These are phyloP conservation scores for Ictalurus punctatus DNA, from an alignment of 2,113 vertebrate species.

Conservation along the genomic window DNA sequence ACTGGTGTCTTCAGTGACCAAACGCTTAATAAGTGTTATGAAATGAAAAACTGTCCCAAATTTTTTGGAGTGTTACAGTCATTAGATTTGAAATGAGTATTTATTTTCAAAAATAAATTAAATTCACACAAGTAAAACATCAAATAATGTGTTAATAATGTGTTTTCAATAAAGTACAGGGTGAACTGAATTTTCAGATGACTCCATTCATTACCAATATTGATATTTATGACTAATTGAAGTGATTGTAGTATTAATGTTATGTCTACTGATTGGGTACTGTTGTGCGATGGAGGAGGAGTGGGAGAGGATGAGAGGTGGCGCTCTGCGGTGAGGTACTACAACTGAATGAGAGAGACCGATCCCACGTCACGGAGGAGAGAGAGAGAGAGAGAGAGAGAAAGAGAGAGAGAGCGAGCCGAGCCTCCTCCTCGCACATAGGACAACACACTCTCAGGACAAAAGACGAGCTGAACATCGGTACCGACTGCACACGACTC, in stretches of 20 bases:
- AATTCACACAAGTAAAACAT: too few relatives aligned
- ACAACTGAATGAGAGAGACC: slow-evolving; percentile 78
- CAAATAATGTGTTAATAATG: too few relatives aligned
- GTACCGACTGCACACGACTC: slow-evolving; percentile 17
- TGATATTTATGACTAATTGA: not conserved
- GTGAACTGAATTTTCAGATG: too few relatives aligned
- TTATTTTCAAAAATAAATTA: too few relatives aligned
- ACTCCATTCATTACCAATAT: too few relatives aligned
- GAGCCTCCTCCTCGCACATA: slow-evolving; percentile 55
- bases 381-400: slow-evolving; percentile 61
- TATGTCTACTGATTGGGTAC: not conserved
- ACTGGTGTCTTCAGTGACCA: too few relatives aligned
- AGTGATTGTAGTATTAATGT: not conserved
- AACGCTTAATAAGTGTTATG: too few relatives aligned
- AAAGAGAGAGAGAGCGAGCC: slow-evolving; percentile 51
- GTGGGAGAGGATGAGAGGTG: slow-evolving; percentile 17
- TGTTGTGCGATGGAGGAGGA: not conserved
- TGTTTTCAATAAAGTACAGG: too few relatives aligned
- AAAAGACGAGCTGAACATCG: slow-evolving; percentile 67
- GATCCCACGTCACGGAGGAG: slow-evolving; percentile 66
- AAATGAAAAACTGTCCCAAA: too few relatives aligned
- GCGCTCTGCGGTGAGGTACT: slow-evolving; percentile 70
- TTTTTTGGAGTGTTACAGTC: too few relatives aligned
- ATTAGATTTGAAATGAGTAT: too few relatives aligned
- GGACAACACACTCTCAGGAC: slow-evolving; percentile 63